Conservation (phyloP, 2,113 vertebrate species). For the human (Homo sapiens) region GRCh38 chr1:205879501-205880000, state of each 20-base stretch:
- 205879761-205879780: not conserved
- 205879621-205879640: not conserved
- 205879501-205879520: not conserved
- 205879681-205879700: not conserved
- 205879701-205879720: not conserved
- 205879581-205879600: not conserved
- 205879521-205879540: not conserved
- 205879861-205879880: not conserved
- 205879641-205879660: not conserved
- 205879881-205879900: not conserved
- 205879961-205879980: not conserved
- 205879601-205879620: not conserved
- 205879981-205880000: not conserved
- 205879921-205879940: not conserved
- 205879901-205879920: not conserved
- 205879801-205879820: not conserved
- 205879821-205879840: not conserved
- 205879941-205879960: not conserved
- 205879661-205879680: not conserved
- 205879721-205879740: not conserved
- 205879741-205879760: not conserved
- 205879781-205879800: not conserved
- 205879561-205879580: not conserved
- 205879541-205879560: not conserved
- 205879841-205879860: not conserved